phyloP scores from a whole-genome alignment of 2,888 invertebrate genomes.

The Nezara viridula region DNA sequence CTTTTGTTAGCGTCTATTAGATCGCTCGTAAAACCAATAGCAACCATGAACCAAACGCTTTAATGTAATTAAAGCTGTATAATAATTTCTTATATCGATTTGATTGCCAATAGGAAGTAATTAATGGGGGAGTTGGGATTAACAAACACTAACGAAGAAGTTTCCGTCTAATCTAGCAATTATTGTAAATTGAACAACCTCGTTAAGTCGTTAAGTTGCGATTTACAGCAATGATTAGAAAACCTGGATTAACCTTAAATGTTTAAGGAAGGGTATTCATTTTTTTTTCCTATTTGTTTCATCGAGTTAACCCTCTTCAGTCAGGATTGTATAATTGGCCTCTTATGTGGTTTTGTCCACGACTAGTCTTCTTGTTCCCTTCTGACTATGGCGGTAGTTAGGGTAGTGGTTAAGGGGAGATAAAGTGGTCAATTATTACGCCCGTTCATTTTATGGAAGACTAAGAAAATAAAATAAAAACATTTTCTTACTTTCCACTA shows the following conservation, averaged over 20 bases:
- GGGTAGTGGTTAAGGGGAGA: too few species aligned
- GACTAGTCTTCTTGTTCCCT: too few species aligned
- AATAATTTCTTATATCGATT: neutral
- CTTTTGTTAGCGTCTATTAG: constrained; percentile 25
- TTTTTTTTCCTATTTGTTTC: too few species aligned
- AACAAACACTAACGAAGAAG: neutral
- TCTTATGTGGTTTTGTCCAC: too few species aligned
- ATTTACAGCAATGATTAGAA: neutral
- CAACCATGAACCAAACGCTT: neutral
- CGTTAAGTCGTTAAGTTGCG: neutral
- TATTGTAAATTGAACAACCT: neutral
- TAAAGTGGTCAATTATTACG: too few species aligned
- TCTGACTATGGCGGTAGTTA: too few species aligned
- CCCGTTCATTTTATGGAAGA: too few species aligned
- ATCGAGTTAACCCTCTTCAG: too few species aligned
- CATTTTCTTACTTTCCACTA: too few species aligned
- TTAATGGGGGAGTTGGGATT: neutral
- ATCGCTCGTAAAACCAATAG: neutral
- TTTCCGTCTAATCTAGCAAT: neutral
- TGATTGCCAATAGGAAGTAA: neutral
- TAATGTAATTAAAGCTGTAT: neutral
- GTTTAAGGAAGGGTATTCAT: too few species aligned
- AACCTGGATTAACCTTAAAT: neutral
- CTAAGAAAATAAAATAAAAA: too few species aligned
- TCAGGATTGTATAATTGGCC: too few species aligned